Conservation (phyloP, 2,888 invertebrate genomes). For the Leptura quadrifasciata region DNA sequence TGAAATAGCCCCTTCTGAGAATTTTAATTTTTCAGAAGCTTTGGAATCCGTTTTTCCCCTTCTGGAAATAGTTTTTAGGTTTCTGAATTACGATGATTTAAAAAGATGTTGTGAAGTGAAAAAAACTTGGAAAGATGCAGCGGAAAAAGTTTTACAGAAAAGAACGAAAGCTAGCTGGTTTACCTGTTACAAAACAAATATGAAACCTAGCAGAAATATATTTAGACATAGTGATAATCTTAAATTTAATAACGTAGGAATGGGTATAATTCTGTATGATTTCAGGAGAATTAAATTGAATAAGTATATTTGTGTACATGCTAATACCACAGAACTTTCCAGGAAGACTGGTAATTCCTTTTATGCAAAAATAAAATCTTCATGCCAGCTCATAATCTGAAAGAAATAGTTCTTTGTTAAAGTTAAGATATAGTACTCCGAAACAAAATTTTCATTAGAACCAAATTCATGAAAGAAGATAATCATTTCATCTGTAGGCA, state of each 20-base stretch:
- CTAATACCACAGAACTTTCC: slow-evolving; percentile 45
- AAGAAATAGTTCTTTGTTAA: too few relatives aligned
- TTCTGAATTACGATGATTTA: slow-evolving; percentile 63
- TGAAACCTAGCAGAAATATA: slow-evolving; percentile 48
- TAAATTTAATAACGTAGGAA: slow-evolving; percentile 60
- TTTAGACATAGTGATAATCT: slow-evolving; percentile 60
- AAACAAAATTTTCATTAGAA: too few relatives aligned
- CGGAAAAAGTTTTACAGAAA: slow-evolving; percentile 58
- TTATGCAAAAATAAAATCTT: too few relatives aligned
- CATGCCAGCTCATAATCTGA: too few relatives aligned
- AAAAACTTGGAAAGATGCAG: slow-evolving; percentile 63
- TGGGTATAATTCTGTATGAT: slow-evolving; percentile 65
- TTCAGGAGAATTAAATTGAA: slow-evolving; percentile 60
- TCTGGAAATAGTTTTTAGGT: slow-evolving; percentile 64
- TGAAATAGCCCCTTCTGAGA: slow-evolving; percentile 51
- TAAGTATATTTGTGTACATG: slow-evolving; percentile 64
- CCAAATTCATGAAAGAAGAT: too few relatives aligned
- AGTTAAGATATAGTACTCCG: too few relatives aligned
- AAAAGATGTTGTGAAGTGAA: slow-evolving; percentile 61
- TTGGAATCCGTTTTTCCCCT: slow-evolving; percentile 65
- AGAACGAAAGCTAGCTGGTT: slow-evolving; percentile 64
- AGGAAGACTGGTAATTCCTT: slow-evolving; percentile 47
- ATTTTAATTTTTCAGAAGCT: slow-evolving; percentile 64
- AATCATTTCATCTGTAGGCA: too few relatives aligned
- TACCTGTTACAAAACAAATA: slow-evolving; percentile 57